Conservation (phyloP, 1,140 invertebrate species). For the Pectinophora gossypiella region DNA sequence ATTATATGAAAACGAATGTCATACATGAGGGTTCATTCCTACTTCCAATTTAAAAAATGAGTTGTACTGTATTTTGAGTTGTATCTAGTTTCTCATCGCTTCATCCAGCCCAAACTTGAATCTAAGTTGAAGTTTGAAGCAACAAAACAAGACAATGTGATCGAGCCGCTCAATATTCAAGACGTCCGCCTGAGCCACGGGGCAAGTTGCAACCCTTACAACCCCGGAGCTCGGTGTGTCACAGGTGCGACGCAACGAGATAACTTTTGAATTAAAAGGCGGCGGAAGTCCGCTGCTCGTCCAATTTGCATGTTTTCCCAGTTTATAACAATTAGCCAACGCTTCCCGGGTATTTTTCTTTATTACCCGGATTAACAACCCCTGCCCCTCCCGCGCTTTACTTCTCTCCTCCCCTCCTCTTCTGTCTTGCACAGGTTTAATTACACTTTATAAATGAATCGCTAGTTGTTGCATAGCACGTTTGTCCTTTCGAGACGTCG, state of each 20-base stretch:
- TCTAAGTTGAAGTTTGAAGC: no score
- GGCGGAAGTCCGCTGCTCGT: conserved; percentile 28
- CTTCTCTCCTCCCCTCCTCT: neutral
- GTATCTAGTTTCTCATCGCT: no score
- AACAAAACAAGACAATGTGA: no score
- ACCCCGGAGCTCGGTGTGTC: neutral
- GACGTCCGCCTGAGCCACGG: no score
- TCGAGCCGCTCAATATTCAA: no score
- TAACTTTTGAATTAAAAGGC: conserved; percentile 41
- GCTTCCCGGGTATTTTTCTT: conserved; percentile 57
- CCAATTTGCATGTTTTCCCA: conserved; percentile 58
- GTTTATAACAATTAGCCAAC: conserved; percentile 62
- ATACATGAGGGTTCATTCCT: no score
- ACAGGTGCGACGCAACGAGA: conserved; percentile 11
- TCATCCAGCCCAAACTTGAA: no score
- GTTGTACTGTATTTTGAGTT: no score
- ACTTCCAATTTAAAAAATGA: no score
- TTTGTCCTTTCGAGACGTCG: no score
- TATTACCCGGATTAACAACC: conserved; percentile 52
- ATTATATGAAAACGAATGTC: no score
- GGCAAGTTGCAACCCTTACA: neutral
- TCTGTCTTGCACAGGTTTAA: conserved; percentile 21
- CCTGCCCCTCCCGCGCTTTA: neutral
- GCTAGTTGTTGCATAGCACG: neutral
- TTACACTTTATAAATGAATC: conserved; percentile 40